Conservation (phyloP, 2,797 vertebrate species). For the Pseudochirops cupreus region DNA sequence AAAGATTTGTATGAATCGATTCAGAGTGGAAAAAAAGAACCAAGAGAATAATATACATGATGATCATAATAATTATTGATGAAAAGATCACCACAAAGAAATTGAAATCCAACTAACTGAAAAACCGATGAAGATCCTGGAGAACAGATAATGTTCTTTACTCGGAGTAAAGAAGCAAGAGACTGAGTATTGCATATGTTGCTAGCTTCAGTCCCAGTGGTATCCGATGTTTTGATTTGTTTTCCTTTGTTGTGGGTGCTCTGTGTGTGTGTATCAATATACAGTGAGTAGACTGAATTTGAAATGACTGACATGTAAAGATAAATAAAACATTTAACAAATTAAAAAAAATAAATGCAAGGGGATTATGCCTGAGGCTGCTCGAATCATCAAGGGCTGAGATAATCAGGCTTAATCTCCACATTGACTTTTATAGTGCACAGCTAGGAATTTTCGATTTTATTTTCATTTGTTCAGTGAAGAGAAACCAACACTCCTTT, state of each 20-base stretch:
- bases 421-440: not conserved
- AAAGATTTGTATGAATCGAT: not conserved
- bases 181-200: not conserved
- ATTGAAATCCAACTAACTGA: not conserved
- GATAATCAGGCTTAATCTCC: not conserved
- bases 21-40: not conserved
- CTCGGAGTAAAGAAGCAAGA: not conserved
- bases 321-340: not conserved
- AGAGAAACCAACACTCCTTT: not conserved
- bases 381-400: not conserved
- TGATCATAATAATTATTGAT: not conserved
- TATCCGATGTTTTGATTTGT: not conserved
- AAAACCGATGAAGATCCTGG: not conserved
- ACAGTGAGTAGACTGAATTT: not conserved
- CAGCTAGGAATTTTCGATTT: not conserved
- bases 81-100: not conserved
- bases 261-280: not conserved
- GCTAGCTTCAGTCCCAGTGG: not conserved
- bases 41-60: not conserved
- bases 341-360: not conserved
- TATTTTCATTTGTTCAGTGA: not conserved
- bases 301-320: not conserved
- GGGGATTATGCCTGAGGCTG: not conserved
- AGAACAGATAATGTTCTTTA: not conserved
- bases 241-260: not conserved